Evolutionary conservation across 1,140 invertebrate species (phyloP), one percentile per base, ranked within the genome.

Genomic region (Psix sp.): DNA sequence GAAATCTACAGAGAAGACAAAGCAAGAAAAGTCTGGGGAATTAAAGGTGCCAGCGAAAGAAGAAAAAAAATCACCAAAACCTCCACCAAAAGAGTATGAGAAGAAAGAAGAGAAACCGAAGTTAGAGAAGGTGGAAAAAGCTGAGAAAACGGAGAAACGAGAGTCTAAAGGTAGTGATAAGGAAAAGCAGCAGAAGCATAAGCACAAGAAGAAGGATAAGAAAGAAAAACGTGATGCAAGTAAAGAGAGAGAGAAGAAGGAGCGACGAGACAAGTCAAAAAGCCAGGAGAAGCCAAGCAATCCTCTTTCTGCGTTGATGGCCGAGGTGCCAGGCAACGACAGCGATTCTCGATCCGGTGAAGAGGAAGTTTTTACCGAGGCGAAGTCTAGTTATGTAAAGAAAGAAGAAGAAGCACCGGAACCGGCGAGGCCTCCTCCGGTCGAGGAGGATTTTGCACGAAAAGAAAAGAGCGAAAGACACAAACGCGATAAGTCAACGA

Each of bases 221-320:
- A 87, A 85, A 77, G 90, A 92, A 21, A 90, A 90, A 71, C 88
- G 83, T 17, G 89, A 89, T 42, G 78, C 77, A 2, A 87, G 86
- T 10, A 86, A 82, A 31, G 85, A 88, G 6, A 70, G 79, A 54
- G 83, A 88, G 74, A 80, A 89, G 80, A 87, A 86, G 75, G 80
- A 90, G 21, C 87, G 85, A 77, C 73, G 83, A 5, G 80, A 85
- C 2, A 85, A 80, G 36, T 66, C 60, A 13, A 86, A 86, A 48
- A 76, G 72, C 3, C 56, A 60, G 5, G 9, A 24, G 4, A 29
- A 29, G 7, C 7, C 52, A 0, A 81, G 20, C n/a, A 59, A 80
- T 48, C 62, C 82, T 5, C 39, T 84, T 3, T 78, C 81, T 0
- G 76, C 77, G 0, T 52, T 82, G 1, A 29, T 85, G 13, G 66